Conservation (phyloP, 2,113 vertebrate species). For the Vicugna pacos region DNA sequence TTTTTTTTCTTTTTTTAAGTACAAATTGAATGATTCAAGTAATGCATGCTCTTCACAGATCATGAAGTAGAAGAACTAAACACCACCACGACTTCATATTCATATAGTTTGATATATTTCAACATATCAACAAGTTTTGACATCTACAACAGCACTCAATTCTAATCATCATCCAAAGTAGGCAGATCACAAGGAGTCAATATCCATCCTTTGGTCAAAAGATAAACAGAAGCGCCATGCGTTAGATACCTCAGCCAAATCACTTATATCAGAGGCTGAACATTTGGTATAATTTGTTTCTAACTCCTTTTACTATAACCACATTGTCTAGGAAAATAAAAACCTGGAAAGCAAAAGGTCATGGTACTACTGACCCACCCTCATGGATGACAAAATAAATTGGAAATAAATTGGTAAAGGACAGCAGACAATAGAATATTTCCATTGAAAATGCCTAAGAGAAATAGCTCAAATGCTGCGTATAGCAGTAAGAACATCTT, state of each 20-base stretch:
- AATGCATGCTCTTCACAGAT: slow-evolving; percentile 23
- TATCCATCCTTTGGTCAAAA: neutral
- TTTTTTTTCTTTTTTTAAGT: neutral
- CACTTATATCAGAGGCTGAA: neutral
- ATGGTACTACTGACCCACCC: neutral
- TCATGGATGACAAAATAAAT: neutral
- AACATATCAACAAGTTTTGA: neutral
- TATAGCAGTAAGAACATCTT: neutral
- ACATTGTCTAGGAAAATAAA: slow-evolving; percentile 32
- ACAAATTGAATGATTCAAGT: slow-evolving; percentile 52
- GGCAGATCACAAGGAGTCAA: neutral
- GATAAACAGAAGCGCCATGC: neutral
- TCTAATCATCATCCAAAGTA: neutral
- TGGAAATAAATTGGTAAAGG: neutral
- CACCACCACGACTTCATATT: neutral
- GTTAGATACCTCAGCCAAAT: neutral
- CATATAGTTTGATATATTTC: neutral
- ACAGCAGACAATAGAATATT: neutral
- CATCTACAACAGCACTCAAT: neutral
- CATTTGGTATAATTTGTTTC: neutral
- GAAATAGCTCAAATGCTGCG: neutral
- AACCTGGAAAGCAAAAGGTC: neutral
- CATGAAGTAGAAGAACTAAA: slow-evolving; percentile 48
- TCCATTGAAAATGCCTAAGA: slow-evolving; percentile 6
- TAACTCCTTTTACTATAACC: slow-evolving; percentile 11